Percentiles rank a stretch among this genome's conserved stretches.
Conservation (phyloP, 2,888 invertebrate genomes). For the Ophioninae sp. region DNA sequence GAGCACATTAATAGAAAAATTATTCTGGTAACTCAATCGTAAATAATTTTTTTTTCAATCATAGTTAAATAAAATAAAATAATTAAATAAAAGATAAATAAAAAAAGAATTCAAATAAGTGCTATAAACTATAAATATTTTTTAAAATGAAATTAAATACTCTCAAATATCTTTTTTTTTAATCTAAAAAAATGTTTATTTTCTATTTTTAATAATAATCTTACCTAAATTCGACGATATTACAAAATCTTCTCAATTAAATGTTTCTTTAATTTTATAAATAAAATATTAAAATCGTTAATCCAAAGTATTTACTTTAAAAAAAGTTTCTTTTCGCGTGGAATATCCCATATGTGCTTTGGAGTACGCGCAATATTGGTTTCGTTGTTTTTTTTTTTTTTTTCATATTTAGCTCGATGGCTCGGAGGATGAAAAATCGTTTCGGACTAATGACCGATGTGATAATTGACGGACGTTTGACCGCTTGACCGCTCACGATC, state of each 20-base stretch:
- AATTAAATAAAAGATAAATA: too few species aligned
- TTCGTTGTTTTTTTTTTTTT: constrained; percentile 39
- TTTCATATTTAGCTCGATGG: constrained; percentile 26
- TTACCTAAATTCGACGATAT: too few species aligned
- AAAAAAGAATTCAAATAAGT: too few species aligned
- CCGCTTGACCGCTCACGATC: constrained; percentile 48
- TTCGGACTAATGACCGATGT: constrained; percentile 58
- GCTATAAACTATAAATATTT: too few species aligned
- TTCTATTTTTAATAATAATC: too few species aligned
- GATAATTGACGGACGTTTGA: constrained; percentile 63
- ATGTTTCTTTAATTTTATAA: too few species aligned
- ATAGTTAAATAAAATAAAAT: too few species aligned
- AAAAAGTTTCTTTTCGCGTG: constrained; percentile 7
- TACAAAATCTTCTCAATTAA: too few species aligned
- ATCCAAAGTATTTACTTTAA: background rate
- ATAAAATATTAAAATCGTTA: background rate
- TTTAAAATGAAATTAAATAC: too few species aligned
- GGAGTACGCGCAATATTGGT: constrained; percentile 32
- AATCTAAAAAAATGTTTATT: too few species aligned
- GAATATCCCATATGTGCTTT: constrained; percentile 9
- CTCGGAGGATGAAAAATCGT: constrained; percentile 55
- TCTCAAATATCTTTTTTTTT: too few species aligned
- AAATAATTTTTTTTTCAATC: background rate
- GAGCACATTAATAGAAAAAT: background rate
- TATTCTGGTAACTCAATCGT: background rate